These are phyloP conservation scores for Orgyia antiqua DNA, from an alignment of 2,888 invertebrate species.

Conservation along the genomic window DNA sequence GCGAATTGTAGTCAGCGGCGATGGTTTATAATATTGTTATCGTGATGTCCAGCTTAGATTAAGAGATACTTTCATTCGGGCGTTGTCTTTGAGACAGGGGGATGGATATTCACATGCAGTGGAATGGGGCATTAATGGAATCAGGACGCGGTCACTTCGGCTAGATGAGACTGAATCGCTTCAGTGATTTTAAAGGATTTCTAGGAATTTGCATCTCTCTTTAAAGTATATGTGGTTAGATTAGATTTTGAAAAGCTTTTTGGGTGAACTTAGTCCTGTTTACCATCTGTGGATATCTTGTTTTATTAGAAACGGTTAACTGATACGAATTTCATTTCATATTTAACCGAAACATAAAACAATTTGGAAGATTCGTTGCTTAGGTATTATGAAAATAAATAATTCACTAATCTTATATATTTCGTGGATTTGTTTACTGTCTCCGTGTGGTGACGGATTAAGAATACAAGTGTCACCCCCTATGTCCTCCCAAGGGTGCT, in stretches of 20 bases:
- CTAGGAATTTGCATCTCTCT: slow-evolving; percentile 44
- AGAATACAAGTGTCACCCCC: too few species aligned
- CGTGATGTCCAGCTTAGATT: slow-evolving; percentile 62
- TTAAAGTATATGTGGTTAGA: slow-evolving; percentile 43
- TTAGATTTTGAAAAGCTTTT: slow-evolving; percentile 44
- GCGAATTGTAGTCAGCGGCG: slow-evolving; percentile 62
- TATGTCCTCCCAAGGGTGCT: too few species aligned
- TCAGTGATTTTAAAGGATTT: slow-evolving; percentile 59
- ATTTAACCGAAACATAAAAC: too few species aligned
- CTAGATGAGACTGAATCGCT: slow-evolving; percentile 38
- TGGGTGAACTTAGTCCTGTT: slow-evolving; percentile 36
- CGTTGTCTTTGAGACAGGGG: slow-evolving; percentile 33
- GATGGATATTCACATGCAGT: slow-evolving; percentile 15
- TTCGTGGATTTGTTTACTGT: too few species aligned
- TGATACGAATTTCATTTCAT: too few species aligned
- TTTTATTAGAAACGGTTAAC: too few species aligned
- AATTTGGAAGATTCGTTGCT: too few species aligned
- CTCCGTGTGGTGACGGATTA: too few species aligned
- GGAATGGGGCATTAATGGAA: slow-evolving; percentile 45
- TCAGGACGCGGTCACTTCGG: slow-evolving; percentile 52
- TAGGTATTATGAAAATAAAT: too few species aligned
- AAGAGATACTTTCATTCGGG: slow-evolving; percentile 54
- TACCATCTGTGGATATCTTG: too few species aligned
- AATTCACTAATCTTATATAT: too few species aligned
- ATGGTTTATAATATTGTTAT: slow-evolving; percentile 69